These are phyloP conservation scores for Chaetogeoica ovagalla DNA, from an alignment of 2,888 invertebrate genomes.

Conservation along the genomic window DNA sequence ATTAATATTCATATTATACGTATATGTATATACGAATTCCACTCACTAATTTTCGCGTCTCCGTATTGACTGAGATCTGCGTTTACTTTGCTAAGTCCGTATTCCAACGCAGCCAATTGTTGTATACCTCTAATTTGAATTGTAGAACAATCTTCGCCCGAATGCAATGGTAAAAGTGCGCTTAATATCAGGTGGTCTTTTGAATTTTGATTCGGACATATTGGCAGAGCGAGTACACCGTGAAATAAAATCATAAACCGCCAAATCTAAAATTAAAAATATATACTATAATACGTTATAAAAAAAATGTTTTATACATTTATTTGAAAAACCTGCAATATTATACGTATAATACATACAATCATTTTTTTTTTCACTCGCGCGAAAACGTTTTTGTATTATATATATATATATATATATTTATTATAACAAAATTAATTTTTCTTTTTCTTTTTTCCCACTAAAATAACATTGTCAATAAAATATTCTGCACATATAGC, in stretches of 20 bases:
- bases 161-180: constrained; percentile 55
- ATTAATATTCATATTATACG: not conserved
- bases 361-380: constrained; percentile 19
- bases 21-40: too few species aligned
- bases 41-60: constrained; percentile 59
- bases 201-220: constrained; percentile 23
- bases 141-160: constrained; percentile 54
- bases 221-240: not conserved
- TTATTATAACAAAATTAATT: too few species aligned
- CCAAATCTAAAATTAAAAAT: constrained; percentile 29
- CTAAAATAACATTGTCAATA: not conserved
- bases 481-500: not conserved
- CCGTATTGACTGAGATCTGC: constrained; percentile 54
- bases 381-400: not conserved
- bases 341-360: not conserved
- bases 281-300: too few species aligned
- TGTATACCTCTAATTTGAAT: constrained; percentile 56
- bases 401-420: too few species aligned
- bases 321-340: not conserved
- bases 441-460: too few species aligned
- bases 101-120: constrained; percentile 55
- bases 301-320: not conserved
- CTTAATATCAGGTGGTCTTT: constrained; percentile 53
- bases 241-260: constrained; percentile 9
- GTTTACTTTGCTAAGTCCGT: constrained; percentile 55